These are phyloP conservation scores for Monopterus albus DNA, from an alignment of 2,113 vertebrate genomes.

Conservation along the genomic window DNA sequence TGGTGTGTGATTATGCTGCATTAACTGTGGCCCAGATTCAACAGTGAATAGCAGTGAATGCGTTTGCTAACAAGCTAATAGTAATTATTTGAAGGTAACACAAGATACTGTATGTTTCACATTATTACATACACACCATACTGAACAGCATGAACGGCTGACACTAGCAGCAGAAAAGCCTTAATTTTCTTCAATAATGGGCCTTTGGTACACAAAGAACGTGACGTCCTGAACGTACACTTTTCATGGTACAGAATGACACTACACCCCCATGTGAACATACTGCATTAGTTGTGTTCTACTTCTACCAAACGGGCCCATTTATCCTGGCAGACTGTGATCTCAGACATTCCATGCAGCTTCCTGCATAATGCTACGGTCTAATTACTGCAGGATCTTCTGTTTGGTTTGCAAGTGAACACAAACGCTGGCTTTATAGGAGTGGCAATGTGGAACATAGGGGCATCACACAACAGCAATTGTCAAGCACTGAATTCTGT, in stretches of 20 bases:
- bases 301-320: slow-evolving; percentile 38
- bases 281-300: slow-evolving; percentile 52
- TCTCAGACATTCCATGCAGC: slow-evolving; percentile 54
- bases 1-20: no score
- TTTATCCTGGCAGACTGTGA: slow-evolving; percentile 40
- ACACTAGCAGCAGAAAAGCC: slow-evolving; percentile 8
- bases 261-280: slow-evolving; percentile 26
- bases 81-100: no score
- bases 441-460: neutral
- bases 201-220: slow-evolving; percentile 13
- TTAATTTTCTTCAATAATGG: neutral
- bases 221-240: neutral
- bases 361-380: slow-evolving; percentile 13
- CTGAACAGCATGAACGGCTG: no score
- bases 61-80: no score
- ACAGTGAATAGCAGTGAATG: no score
- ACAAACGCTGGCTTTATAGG: slow-evolving; percentile 51
- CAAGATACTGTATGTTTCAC: no score
- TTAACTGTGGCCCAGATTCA: no score
- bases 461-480: slow-evolving; percentile 52
- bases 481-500: slow-evolving; percentile 34
- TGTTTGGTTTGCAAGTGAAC: slow-evolving; percentile 19
- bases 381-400: slow-evolving; percentile 48
- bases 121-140: no score
- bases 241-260: slow-evolving; percentile 16